Evolutionary conservation across 1,140 invertebrate species (phyloP).

Genomic region (Piezodorus guildinii): DNA sequence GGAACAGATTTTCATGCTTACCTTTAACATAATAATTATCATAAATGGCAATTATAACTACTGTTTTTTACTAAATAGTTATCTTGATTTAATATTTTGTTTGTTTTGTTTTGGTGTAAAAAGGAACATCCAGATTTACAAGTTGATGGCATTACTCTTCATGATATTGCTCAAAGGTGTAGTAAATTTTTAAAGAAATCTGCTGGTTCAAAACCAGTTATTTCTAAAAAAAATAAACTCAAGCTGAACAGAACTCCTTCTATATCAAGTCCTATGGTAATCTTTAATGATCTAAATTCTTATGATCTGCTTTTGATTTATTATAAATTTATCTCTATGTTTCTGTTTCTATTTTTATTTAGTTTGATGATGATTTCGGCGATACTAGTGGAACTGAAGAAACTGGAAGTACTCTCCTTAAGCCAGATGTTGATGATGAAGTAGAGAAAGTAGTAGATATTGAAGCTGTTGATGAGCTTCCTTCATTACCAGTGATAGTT

Average conservation of each 20-base stretch:
- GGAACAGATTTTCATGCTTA: too few species aligned
- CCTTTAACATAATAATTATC: too few species aligned
- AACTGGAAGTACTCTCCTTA: conserved; percentile 1
- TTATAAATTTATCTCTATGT: neutral
- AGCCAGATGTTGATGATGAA: conserved; percentile 25
- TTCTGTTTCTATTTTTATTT: neutral
- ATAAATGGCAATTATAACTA: too few species aligned
- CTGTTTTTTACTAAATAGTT: too few species aligned
- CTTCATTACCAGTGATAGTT: conserved; percentile 4
- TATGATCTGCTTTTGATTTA: neutral
- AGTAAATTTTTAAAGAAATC: conserved; percentile 22
- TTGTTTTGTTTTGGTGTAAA: neutral
- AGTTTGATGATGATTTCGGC: conserved; percentile 19
- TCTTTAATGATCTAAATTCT: neutral
- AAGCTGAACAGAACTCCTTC: conserved; percentile 15
- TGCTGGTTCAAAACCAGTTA: conserved; percentile 9
- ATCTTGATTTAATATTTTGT: too few species aligned
- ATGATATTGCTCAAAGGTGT: conserved; percentile 39
- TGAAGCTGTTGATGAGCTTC: conserved; percentile 25
- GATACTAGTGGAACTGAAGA: conserved; percentile 15
- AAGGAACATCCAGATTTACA: conserved; percentile 46
- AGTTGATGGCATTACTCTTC: conserved; percentile 43
- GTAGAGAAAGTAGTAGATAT: conserved; percentile 27
- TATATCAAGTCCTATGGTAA: conserved; percentile 18
- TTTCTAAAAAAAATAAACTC: conserved; percentile 19